A percentile compares a stretch with the other conserved stretches of the same genome.
These are phyloP conservation scores for Ctenicera cuprea DNA, from an alignment of 2,888 invertebrate species.

Conservation along the genomic window DNA sequence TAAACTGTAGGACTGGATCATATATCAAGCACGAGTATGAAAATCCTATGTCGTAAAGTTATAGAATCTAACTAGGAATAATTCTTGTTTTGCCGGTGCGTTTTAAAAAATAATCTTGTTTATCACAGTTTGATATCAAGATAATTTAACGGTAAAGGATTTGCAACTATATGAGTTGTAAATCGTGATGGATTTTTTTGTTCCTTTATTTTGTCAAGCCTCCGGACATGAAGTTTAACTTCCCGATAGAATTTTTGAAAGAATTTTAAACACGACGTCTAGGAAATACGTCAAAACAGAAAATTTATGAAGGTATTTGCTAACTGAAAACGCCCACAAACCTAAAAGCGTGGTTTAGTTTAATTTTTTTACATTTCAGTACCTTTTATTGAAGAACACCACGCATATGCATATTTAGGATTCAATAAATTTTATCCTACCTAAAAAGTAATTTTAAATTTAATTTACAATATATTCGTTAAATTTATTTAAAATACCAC, in stretches of 20 bases:
- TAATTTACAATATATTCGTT: no score
- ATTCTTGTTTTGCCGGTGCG: conserved; percentile 42
- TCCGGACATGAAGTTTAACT: conserved; percentile 31
- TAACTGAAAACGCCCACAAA: not conserved
- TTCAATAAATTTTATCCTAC: no score
- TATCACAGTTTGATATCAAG: conserved; percentile 50
- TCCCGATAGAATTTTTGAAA: conserved; percentile 32
- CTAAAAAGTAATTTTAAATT: no score
- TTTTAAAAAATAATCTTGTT: conserved; percentile 49
- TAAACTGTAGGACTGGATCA: conserved; percentile 29
- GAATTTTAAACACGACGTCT: conserved; percentile 34
- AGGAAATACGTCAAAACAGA: conserved; percentile 16
- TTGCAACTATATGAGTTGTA: conserved; percentile 43
- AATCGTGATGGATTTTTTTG: conserved; percentile 40
- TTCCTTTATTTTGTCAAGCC: conserved; percentile 42
- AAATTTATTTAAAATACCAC: no score
- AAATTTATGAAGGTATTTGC: conserved; percentile 15
- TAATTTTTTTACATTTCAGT: not conserved
- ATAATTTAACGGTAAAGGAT: conserved; percentile 50
- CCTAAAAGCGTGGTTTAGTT: not conserved
- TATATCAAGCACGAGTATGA: conserved; percentile 34
- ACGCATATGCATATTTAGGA: not conserved
- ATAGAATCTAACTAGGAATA: conserved; percentile 40
- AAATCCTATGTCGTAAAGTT: conserved; percentile 40
- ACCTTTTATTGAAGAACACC: not conserved